Base-by-base conservation (phyloP, 2,113 vertebrate species). In the Brachionichthys hirsutus region DNA sequence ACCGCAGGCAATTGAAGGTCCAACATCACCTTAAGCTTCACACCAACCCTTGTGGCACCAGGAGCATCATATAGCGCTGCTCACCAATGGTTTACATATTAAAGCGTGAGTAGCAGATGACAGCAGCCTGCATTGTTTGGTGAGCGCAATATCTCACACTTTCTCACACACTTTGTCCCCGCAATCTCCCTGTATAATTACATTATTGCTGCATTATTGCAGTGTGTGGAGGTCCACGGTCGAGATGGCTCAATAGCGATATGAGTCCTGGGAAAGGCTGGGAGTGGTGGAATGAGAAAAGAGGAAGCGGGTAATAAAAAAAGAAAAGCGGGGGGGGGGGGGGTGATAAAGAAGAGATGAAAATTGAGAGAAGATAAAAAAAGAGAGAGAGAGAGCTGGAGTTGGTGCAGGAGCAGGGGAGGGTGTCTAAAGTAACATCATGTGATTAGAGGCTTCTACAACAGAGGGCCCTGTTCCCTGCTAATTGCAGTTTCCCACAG, bases 201-300 rank as follows among this genome's bases (percentile, higher is more conserved):
- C 73, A 66, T 90, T 92, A 92, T 91, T 92, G 88, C 92, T 89
- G 68, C 68, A 65, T 90, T 92, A 92, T 91, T 92, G 89, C 92
- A 89, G 84, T 92, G 89, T 84, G 89, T 76, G 82, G 85, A 90
- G 85, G 92, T 92, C 90, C 87, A 88, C 85, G 88, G 90, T 93
- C 91, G 88, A 94, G 88, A 91, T 83, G 89, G 90, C 82, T 87
- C 92, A 91, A 95, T 97, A 95, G 96, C 95, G 94, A 95, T 95
- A 94, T 70, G 84, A 77, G 84, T 77, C 89, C 83, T 90, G 83
- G 57, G 40, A 88, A 86, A 76, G 55, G 67, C 63, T 36, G 35
- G 62, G 72, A 82, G 77, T 51, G 65, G 74, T 73, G 70, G 72
- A 59, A 82, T 73, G 60, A 60, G 12, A 91, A 89, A 88, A 77